Percentiles rank a stretch among this genome's conserved stretches.
phyloP scores from a whole-genome alignment of 2,888 invertebrate species.

The Neuroscelio doddi region DNA sequence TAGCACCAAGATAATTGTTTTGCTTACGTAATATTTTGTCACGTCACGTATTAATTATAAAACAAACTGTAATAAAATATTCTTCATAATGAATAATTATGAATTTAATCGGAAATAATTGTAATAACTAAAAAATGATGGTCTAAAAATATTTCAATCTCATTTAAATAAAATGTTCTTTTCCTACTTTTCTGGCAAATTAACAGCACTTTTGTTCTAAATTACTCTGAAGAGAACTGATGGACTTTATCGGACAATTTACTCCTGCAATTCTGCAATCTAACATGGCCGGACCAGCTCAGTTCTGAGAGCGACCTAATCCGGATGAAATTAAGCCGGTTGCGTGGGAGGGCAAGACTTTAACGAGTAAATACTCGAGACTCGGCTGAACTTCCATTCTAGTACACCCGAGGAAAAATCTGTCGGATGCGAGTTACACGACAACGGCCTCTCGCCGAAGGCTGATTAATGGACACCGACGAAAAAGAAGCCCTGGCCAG shows the following conservation, averaged over 20 bases:
- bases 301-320: conserved; percentile 51
- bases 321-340: conserved; percentile 62
- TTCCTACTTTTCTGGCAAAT: conserved; percentile 17
- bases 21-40: too few species aligned
- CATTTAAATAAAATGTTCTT: conserved; percentile 15
- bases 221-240: conserved; percentile 24
- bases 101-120: too few species aligned
- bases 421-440: conserved; percentile 58
- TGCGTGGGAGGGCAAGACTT: conserved; percentile 55
- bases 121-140: too few species aligned
- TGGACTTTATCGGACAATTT: conserved; percentile 43
- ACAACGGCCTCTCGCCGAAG: conserved; percentile 59
- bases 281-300: conserved; percentile 34
- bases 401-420: conserved; percentile 56
- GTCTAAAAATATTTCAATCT: too few species aligned
- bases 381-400: conserved; percentile 23
- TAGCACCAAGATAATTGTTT: too few species aligned
- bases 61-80: too few species aligned
- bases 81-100: too few species aligned
- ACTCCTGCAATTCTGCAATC: conserved; percentile 28
- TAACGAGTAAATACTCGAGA: conserved; percentile 52
- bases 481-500: conserved; percentile 36
- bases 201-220: conserved; percentile 13
- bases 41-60: too few species aligned
- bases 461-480: conserved; percentile 60